Base-by-base conservation (phyloP, 1,140 invertebrate genomes). In the Venturia canescens region DNA sequence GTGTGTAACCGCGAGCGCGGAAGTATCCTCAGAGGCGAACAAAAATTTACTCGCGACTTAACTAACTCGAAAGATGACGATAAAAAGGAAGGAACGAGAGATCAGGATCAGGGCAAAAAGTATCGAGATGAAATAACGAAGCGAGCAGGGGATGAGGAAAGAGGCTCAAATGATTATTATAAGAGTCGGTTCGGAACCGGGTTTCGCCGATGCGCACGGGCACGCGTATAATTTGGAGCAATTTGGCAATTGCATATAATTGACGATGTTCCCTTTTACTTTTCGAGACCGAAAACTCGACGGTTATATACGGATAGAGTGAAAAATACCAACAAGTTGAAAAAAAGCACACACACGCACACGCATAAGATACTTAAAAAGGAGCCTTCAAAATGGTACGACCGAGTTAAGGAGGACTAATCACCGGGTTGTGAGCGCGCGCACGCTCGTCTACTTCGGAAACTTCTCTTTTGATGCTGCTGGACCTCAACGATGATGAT, bases 201-300 rank as follows among this genome's bases (percentile, higher is more conserved):
- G 60, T 66, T 27, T 27, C 11, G 23, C 60, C 15, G 13, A 23
- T 9, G 21, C 23, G 13, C 7, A 44, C 13, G 60, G 60, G 80
- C 80, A 53, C 86, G 88, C 85, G 84, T 91, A 86, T 89, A 90
- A 89, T 90, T 91, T 90, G 80, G 84, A 89, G 89, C 86, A 91
- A 91, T 91, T 91, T 89, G 89, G 88, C 89, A 90, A 90, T 91
- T 91, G 90, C 89, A 89, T 88, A 89, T 91, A 91, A 91, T 91
- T 90, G 88, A 89, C 87, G 86, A 88, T 83, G 84, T 87, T 85
- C 86, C 85, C 88, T 90, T 89, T 89, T 90, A 89, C 87, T 87
- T 86, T 88, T 81, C 84, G 84, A 79, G 85, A 83, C 79, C 82
- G 70, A 80, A 80, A 38, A 44, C 38, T 6, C 7, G 38, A 44